phyloP scores from a whole-genome alignment of 2,113 vertebrate genomes.

The Daubentonia madagascariensis region DNA sequence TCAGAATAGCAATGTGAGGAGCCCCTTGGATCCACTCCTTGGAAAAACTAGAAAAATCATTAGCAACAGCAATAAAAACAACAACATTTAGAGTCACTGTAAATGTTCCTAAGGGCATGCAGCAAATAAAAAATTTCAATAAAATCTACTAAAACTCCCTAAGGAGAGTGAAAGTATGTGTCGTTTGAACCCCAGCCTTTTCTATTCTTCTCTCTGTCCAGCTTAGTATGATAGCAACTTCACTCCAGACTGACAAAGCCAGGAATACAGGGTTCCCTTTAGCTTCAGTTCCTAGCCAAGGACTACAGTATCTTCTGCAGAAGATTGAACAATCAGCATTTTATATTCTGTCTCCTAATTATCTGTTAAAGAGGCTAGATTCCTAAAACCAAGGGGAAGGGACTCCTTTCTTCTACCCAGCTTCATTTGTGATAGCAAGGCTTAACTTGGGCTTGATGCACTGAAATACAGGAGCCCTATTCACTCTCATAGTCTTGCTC shows the following conservation, averaged over 20 bases:
- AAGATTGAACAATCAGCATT: not conserved
- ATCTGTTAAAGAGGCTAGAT: not conserved
- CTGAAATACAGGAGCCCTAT: not conserved
- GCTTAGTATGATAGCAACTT: not conserved
- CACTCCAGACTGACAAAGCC: not conserved
- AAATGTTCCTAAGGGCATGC: not conserved
- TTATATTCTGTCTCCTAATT: not conserved
- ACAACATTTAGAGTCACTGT: not conserved
- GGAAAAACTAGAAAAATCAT: not conserved
- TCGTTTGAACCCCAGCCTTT: not conserved
- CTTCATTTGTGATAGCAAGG: not conserved
- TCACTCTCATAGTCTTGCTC: not conserved
- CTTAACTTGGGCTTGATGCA: fast-evolving
- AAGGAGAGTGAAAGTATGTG: not conserved
- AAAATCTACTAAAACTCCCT: not conserved
- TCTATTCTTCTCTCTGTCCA: fast-evolving
- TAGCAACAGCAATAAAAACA: not conserved
- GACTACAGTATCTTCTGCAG: not conserved
- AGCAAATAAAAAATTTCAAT: not conserved
- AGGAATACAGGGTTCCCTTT: not conserved
- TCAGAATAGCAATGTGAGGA: not conserved
- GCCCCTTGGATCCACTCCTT: not conserved
- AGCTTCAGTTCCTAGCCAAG: fast-evolving
- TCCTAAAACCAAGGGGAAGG: not conserved
- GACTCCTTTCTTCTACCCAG: not conserved